Evolutionary conservation across 1,140 invertebrate genomes (phyloP).

Genomic region (Sogatella furcifera): DNA sequence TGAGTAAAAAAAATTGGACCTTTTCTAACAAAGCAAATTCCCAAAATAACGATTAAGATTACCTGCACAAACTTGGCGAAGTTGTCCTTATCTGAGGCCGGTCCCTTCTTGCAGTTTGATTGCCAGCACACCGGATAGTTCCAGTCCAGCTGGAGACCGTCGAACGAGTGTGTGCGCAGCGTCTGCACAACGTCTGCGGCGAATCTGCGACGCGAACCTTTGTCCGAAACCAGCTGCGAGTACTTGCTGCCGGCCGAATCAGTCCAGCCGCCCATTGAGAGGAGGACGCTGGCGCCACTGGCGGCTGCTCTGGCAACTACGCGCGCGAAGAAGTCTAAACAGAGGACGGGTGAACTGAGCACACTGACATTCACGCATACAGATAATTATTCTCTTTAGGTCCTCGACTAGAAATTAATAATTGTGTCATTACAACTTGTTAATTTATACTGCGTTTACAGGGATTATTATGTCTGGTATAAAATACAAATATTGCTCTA

Average conservation of each 20-base stretch:
- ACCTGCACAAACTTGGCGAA: slow-evolving; percentile 63
- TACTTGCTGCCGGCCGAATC: slow-evolving; percentile 78
- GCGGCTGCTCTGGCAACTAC: slow-evolving; percentile 7
- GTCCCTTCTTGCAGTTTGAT: slow-evolving; percentile 72
- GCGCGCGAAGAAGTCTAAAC: slow-evolving; percentile 54
- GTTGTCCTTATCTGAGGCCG: slow-evolving; percentile 60
- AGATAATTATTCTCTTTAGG: too few species aligned
- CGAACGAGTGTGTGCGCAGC: slow-evolving; percentile 59
- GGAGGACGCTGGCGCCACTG: slow-evolving; percentile 37
- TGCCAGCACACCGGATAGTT: slow-evolving; percentile 89
- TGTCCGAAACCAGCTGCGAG: slow-evolving; percentile 56
- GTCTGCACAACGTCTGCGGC: slow-evolving; percentile 53
- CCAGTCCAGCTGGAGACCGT: slow-evolving; percentile 80
- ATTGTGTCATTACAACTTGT: too few species aligned
- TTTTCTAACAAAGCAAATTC: too few species aligned
- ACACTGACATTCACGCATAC: too few species aligned
- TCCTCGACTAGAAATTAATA: too few species aligned
- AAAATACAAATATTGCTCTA: too few species aligned
- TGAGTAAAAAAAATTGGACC: too few species aligned
- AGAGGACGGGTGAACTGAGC: too few species aligned
- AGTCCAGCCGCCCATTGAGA: slow-evolving; percentile 84
- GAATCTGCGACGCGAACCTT: slow-evolving; percentile 47
- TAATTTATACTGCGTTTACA: too few species aligned
- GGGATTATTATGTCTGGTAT: too few species aligned
- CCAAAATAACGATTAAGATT: too few species aligned